Evolutionary conservation across 2,113 vertebrate species (phyloP).

Genomic region (Erpornis zantholeuca): DNA sequence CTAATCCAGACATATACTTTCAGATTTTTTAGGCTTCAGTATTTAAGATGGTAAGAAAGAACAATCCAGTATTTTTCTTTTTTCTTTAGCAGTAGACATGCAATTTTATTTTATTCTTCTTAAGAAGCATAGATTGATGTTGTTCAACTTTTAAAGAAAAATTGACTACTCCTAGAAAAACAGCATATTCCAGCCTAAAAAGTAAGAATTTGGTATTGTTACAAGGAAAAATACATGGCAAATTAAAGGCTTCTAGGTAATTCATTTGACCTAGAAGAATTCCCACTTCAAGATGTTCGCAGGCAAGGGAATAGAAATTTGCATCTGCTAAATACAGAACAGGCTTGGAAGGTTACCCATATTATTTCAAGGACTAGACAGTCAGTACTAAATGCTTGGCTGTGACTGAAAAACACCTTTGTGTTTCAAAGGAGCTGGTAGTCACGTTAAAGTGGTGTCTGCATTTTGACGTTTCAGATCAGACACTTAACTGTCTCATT

Average conservation of each 20-base stretch:
- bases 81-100: neutral
- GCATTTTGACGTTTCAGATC: fast-evolving
- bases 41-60: neutral
- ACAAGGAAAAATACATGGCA: neutral
- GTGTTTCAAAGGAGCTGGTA: neutral
- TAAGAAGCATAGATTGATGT: neutral
- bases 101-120: neutral
- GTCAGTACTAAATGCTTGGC: neutral
- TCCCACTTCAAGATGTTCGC: neutral
- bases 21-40: neutral
- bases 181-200: neutral
- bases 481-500: neutral
- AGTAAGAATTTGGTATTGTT: neutral
- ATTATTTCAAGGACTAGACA: neutral
- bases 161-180: neutral
- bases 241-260: neutral
- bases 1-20: neutral
- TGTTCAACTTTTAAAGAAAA: neutral
- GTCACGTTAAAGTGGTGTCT: neutral
- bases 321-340: neutral
- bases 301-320: neutral
- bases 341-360: neutral
- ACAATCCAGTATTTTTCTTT: neutral
- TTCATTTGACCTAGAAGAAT: neutral
- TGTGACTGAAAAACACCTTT: neutral